Percentiles rank a stretch among this genome's conserved stretches.
These are phyloP conservation scores for Orestias chungarensis DNA, from an alignment of 2,797 vertebrate genomes.

Conservation along the genomic window DNA sequence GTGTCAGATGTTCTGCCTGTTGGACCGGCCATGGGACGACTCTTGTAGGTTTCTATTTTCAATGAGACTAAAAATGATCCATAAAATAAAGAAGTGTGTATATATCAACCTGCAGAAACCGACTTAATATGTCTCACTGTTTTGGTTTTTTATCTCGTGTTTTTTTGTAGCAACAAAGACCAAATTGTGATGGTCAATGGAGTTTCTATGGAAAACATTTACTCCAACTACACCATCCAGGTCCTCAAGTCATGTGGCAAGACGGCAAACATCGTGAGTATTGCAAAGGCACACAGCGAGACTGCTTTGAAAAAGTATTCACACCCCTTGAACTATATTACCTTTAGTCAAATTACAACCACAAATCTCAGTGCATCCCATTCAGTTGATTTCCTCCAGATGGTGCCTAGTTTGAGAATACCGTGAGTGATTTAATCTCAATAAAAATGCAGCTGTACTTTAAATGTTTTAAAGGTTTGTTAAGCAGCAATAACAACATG, in stretches of 20 bases:
- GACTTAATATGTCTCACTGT: neutral
- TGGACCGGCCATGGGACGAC: constrained; percentile 87
- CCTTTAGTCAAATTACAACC: neutral
- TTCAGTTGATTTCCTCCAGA: neutral
- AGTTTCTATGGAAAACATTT: constrained; percentile 88
- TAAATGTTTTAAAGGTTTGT: neutral
- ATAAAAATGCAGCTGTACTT: neutral
- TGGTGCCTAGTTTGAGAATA: no score
- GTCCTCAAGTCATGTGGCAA: constrained; percentile 88
- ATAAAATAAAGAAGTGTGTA: neutral
- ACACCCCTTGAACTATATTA: neutral
- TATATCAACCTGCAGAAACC: neutral
- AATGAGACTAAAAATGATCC: neutral
- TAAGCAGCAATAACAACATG: neutral
- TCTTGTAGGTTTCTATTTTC: constrained; percentile 85
- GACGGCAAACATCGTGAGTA: constrained; percentile 88
- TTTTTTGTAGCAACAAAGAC: constrained; percentile 84
- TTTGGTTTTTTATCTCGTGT: neutral
- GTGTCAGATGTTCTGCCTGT: constrained; percentile 90
- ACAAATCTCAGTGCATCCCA: neutral
- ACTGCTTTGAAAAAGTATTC: neutral
- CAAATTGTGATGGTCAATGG: constrained; percentile 97
- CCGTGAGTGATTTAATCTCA: neutral
- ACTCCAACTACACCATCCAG: constrained; percentile 89
- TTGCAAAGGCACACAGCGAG: neutral